Conservation (phyloP, 1,140 invertebrate species). For the Heliconius congener region DNA sequence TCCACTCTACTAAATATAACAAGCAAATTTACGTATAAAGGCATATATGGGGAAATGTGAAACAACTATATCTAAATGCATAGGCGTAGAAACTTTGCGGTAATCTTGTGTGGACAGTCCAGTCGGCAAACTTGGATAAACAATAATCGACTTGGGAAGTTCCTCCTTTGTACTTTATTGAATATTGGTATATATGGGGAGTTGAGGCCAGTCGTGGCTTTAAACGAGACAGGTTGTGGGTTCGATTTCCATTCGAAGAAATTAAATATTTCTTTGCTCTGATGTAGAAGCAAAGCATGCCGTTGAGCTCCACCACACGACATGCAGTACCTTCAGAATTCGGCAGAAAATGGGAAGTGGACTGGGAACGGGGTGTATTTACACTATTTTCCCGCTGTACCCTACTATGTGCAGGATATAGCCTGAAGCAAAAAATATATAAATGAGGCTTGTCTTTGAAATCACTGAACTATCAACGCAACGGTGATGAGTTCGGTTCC, state of each 20-base stretch:
- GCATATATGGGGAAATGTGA: neutral
- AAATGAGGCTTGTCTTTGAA: too few relatives aligned
- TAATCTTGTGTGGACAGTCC: conserved; percentile 11
- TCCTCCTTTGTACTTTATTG: neutral
- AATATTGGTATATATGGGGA: neutral
- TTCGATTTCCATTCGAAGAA: neutral
- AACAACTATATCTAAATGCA: neutral
- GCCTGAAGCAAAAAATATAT: too few relatives aligned
- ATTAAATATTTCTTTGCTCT: neutral
- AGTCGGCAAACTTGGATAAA: conserved; percentile 12
- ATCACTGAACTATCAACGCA: neutral
- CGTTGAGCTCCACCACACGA: too few relatives aligned
- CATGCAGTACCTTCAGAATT: too few relatives aligned
- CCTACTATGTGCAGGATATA: too few relatives aligned
- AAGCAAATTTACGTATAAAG: neutral
- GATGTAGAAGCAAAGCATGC: too few relatives aligned
- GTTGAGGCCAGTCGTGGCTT: too few relatives aligned
- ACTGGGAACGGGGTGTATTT: too few relatives aligned
- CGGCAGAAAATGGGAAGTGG: too few relatives aligned
- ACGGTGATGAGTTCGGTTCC: neutral
- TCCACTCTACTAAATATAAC: neutral
- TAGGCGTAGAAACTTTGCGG: neutral
- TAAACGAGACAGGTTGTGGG: neutral
- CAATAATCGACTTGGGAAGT: conserved; percentile 10
- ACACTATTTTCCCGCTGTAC: too few relatives aligned